A percentile compares a stretch with the other conserved stretches of the same genome.
phyloP scores from a whole-genome alignment of 2,113 vertebrate species.

The Brachypodius melanocephalos region DNA sequence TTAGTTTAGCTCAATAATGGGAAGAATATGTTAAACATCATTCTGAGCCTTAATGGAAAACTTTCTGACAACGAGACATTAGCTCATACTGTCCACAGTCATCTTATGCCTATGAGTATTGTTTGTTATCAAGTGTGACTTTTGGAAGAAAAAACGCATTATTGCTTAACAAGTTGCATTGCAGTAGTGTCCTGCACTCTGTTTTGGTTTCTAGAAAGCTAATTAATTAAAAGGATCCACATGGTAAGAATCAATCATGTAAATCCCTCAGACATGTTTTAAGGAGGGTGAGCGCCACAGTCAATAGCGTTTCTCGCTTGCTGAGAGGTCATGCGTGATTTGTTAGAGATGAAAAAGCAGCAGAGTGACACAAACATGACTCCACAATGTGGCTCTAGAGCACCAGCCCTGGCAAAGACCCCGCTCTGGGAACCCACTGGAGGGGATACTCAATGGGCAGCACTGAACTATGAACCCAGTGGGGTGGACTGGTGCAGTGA shows the following conservation, averaged over 20 bases:
- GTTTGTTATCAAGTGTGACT: constrained; percentile 72
- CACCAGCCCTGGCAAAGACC: neutral
- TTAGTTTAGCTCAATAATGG: constrained; percentile 42
- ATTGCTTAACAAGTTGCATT: constrained; percentile 58
- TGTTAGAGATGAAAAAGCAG: neutral
- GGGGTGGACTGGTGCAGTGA: neutral
- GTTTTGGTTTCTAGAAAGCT: constrained; percentile 30
- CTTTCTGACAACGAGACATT: constrained; percentile 73
- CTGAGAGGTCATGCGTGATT: fast-evolving
- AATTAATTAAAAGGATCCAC: constrained; percentile 51
- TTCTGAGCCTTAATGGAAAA: constrained; percentile 58
- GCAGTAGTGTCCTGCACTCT: constrained; percentile 44
- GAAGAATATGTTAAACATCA: constrained; percentile 61
- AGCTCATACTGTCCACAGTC: constrained; percentile 69
- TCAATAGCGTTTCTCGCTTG: fast-evolving
- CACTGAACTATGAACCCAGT: neutral
- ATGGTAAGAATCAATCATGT: constrained; percentile 3
- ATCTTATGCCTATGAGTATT: constrained; percentile 44
- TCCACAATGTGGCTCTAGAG: neutral
- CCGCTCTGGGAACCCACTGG: neutral
- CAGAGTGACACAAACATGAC: neutral
- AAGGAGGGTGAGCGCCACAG: neutral
- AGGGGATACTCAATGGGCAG: neutral
- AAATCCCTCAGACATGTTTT: neutral
- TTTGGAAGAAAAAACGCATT: constrained; percentile 61